Conservation (phyloP, 37 sponge, comb jelly and placozoan genomes). For the Ephydatia muelleri region DNA sequence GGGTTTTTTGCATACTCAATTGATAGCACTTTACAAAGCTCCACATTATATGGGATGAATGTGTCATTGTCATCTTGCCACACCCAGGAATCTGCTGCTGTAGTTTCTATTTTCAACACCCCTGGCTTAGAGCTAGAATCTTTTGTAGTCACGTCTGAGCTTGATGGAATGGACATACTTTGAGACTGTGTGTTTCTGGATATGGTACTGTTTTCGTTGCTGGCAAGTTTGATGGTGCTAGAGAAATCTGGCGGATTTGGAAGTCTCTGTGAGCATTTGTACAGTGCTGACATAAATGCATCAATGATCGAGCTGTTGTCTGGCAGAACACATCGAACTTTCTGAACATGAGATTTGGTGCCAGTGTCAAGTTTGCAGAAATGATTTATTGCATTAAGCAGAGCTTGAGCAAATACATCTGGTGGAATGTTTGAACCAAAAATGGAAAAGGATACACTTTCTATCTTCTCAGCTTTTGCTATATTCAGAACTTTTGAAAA, state of each 20-base stretch:
- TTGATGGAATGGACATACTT: too few relatives aligned
- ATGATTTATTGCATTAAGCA: not conserved
- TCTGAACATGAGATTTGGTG: not conserved
- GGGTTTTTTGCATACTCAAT: constrained; percentile 26
- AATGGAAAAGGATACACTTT: constrained; percentile 41
- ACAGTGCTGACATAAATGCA: not conserved
- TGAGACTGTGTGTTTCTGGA: too few relatives aligned
- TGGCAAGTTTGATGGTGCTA: too few relatives aligned
- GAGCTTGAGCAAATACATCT: constrained; percentile 20
- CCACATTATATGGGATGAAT: constrained; percentile 27
- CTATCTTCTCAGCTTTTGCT: constrained; percentile 2
- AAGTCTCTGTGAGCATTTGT: not conserved
- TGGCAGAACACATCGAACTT: not conserved
- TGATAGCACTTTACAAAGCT: constrained; percentile 4
- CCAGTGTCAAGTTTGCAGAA: not conserved
- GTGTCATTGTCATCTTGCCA: constrained; percentile 54
- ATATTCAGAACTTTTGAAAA: not conserved
- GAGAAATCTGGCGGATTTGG: not conserved
- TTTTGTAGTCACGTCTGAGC: too few relatives aligned
- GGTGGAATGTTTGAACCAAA: constrained; percentile 46
- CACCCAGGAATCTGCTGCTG: constrained; percentile 21
- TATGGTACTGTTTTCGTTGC: not conserved
- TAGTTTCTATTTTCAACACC: too few relatives aligned
- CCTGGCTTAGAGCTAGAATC: not conserved
- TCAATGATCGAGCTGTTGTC: not conserved